These are phyloP conservation scores for Chymomyza fuscimana DNA, from an alignment of 2,888 invertebrate species.

Conservation along the genomic window DNA sequence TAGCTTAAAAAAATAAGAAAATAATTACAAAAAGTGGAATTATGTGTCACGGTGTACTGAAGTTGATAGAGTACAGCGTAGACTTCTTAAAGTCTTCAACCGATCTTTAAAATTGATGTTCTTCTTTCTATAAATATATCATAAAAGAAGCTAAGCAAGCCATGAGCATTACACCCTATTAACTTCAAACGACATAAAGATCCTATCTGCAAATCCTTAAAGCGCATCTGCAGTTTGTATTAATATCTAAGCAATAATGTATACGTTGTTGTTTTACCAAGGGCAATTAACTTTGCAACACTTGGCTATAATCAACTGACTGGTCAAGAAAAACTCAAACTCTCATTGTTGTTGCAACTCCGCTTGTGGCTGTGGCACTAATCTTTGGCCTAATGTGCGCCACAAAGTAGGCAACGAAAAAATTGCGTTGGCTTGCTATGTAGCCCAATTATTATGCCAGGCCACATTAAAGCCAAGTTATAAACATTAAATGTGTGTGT, in stretches of 20 bases:
- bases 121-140: no score
- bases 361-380: constrained; percentile 14
- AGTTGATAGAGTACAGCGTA: no score
- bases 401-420: constrained; percentile 42
- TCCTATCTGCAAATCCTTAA: not conserved
- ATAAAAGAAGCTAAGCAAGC: no score
- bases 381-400: constrained; percentile 20
- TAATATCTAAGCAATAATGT: not conserved
- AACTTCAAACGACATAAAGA: no score
- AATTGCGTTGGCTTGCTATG: constrained; percentile 30
- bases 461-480: constrained; percentile 58
- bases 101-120: no score
- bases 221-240: not conserved
- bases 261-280: not conserved
- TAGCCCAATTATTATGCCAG: constrained; percentile 61
- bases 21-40: no score
- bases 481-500: constrained; percentile 25
- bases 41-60: no score
- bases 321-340: constrained; percentile 24
- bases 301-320: constrained; percentile 66
- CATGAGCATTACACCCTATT: no score
- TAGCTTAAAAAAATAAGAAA: no score
- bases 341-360: constrained; percentile 1
- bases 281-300: constrained; percentile 69
- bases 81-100: no score